Evolutionary conservation across 64 coral and sea anemone species (phyloP), one percentile per base, ranked within the genome.

Genomic region (Trachythela sp.): DNA sequence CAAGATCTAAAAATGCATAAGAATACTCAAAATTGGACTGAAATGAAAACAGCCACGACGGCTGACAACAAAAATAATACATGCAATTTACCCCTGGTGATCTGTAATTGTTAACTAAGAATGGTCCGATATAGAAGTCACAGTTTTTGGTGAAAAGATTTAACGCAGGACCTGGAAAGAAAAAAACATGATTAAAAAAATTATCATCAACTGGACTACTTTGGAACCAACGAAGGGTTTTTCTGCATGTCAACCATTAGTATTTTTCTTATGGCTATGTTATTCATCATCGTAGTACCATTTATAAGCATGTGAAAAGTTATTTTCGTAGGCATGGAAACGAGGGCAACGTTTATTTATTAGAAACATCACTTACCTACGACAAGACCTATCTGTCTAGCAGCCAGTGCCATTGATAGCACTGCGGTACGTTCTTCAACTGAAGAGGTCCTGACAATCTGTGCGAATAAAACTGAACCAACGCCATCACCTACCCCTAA

Each of bases 111-210:
- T 97, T 85, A 40, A 97, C 88, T 2, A 86, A 34, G 86, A 92
- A 97, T 58, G 92, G 95, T 33, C 95, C 95, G 43, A 97, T 70
- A 40, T 86, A 90, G 31, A 97, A 87, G 68, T 94, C 90, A 35
- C 86, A 89, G 54, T 92, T 58, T 50, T 92, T 94, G 49, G 94
- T 71, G 54, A 94, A 92, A 51, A 97, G 83, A 50, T 97, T 97
- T 39, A 97, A 88, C 20, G 48, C 95, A 77, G 95, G 95, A 15
- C 95, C 95, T 97, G 56, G 20, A 64, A 27, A 64, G 56, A 64
- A 64, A 64, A 64, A 26, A 6, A 27, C 22, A 64, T 27, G 22
- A 64, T 64, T 59, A 22, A n/a, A 59, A 59, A 20, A 59, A 2
- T 20, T 3, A 59, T 6, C 2, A 20, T 2, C 54, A 59, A 59